Evolutionary conservation across 1,140 invertebrate species (phyloP).

Genomic region (Probaryconus sp.): DNA sequence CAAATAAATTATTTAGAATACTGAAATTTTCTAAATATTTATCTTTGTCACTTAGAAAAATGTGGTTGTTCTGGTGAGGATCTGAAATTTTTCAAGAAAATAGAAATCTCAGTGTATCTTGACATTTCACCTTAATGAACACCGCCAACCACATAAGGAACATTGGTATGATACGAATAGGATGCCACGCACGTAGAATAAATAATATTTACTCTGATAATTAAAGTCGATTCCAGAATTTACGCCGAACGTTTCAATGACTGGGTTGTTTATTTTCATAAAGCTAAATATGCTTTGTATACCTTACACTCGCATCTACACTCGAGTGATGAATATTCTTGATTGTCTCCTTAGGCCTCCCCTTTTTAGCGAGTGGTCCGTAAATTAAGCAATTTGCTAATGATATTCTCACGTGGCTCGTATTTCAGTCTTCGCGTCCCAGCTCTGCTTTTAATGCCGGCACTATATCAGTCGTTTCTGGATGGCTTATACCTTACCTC

Average conservation of each 20-base stretch:
- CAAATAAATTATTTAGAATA: no score
- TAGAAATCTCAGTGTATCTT: no score
- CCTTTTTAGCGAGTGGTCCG: constrained; percentile 62
- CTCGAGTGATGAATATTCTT: constrained; percentile 59
- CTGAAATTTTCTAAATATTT: no score
- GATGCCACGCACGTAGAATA: constrained; percentile 14
- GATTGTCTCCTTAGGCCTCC: constrained; percentile 62
- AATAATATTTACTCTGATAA: constrained; percentile 32
- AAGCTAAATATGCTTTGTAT: constrained; percentile 49
- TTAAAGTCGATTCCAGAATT: constrained; percentile 48
- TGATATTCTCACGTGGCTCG: constrained; percentile 77
- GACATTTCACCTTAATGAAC: constrained; percentile 25
- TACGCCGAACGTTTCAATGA: constrained; percentile 27
- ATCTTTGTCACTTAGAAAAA: no score
- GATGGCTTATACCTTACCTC: constrained; percentile 61
- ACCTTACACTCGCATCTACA: constrained; percentile 31
- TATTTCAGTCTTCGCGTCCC: constrained; percentile 72
- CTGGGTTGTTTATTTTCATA: constrained; percentile 45
- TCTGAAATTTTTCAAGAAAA: no score
- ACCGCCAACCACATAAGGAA: constrained; percentile 12
- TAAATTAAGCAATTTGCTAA: constrained; percentile 79
- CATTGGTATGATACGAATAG: constrained; percentile 22
- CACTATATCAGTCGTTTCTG: constrained; percentile 65
- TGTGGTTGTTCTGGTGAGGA: no score
- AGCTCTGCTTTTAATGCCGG: constrained; percentile 73